phyloP scores from a whole-genome alignment of 2,888 invertebrate species.

The Linnaemya vulpina region DNA sequence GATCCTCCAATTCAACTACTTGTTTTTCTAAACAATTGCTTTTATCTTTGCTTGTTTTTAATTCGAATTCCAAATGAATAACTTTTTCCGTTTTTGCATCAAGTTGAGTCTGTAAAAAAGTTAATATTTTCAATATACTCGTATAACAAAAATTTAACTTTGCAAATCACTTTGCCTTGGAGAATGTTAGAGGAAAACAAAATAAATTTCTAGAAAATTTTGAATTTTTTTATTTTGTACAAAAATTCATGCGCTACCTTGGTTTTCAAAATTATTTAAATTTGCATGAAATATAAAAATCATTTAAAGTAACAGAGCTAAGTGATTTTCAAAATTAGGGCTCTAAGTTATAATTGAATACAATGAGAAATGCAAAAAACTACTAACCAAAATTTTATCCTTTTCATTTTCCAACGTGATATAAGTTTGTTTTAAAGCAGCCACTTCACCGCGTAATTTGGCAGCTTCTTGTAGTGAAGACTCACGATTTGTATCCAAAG shows the following conservation, averaged over 20 bases:
- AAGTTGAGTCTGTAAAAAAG: constrained; percentile 84
- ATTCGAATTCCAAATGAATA: constrained; percentile 86
- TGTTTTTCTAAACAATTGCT: constrained; percentile 85
- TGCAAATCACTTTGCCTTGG: no score
- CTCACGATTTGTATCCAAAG: constrained; percentile 85
- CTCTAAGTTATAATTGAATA: no score
- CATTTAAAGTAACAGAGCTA: not conserved
- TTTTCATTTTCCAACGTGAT: constrained; percentile 88
- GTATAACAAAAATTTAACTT: no score
- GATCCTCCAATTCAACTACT: constrained; percentile 85
- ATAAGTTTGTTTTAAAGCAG: constrained; percentile 86
- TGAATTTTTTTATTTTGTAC: no score
- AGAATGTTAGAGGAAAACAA: no score
- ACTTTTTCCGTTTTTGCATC: constrained; percentile 89
- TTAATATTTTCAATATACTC: constrained; percentile 18
- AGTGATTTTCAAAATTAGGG: no score
- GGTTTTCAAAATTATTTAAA: no score
- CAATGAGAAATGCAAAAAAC: not conserved
- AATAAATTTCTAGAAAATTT: no score
- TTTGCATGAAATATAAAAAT: no score
- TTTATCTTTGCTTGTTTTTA: constrained; percentile 85
- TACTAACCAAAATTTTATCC: constrained; percentile 85
- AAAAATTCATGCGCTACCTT: no score
- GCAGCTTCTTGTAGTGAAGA: constrained; percentile 86
- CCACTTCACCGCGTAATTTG: constrained; percentile 86